phyloP scores from a whole-genome alignment of 2,888 invertebrate species.

The Epirrita christyi region DNA sequence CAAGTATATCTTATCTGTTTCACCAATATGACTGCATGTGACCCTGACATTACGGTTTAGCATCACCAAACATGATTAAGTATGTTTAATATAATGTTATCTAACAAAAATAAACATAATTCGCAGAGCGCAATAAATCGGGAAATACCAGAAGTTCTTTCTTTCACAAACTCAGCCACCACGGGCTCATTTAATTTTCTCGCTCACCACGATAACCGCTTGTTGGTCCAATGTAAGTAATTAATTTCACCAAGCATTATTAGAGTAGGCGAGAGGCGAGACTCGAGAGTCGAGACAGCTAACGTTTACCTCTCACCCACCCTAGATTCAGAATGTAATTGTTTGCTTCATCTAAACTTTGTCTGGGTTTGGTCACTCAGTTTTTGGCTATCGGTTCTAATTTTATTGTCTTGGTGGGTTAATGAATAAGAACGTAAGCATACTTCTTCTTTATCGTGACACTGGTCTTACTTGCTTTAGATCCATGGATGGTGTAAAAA shows the following conservation, averaged over 20 bases:
- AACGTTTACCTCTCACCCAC: constrained; percentile 44
- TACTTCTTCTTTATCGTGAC: too few relatives aligned
- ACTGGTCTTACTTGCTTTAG: too few relatives aligned
- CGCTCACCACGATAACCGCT: constrained; percentile 67
- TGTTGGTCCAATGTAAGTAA: constrained; percentile 71
- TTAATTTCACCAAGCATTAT: constrained; percentile 71
- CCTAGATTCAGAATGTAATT: constrained; percentile 36
- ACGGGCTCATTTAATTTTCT: constrained; percentile 71
- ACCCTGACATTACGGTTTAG: constrained; percentile 5
- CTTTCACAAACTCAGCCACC: constrained; percentile 37
- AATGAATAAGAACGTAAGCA: too few relatives aligned
- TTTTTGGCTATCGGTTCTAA: neutral
- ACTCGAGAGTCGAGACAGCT: constrained; percentile 49
- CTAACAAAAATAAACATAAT: too few relatives aligned
- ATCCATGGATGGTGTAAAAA: too few relatives aligned
- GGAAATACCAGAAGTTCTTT: too few relatives aligned
- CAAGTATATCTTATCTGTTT: constrained; percentile 22
- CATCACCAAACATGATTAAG: neutral
- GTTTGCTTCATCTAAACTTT: constrained; percentile 13
- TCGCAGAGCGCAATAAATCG: too few relatives aligned
- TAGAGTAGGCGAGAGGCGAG: constrained; percentile 44
- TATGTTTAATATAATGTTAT: too few relatives aligned
- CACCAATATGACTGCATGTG: constrained; percentile 7
- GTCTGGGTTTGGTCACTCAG: neutral
- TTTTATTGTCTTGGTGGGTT: too few relatives aligned